Base-by-base conservation (phyloP, 2,888 invertebrate genomes). In the Aphodius granarius region DNA sequence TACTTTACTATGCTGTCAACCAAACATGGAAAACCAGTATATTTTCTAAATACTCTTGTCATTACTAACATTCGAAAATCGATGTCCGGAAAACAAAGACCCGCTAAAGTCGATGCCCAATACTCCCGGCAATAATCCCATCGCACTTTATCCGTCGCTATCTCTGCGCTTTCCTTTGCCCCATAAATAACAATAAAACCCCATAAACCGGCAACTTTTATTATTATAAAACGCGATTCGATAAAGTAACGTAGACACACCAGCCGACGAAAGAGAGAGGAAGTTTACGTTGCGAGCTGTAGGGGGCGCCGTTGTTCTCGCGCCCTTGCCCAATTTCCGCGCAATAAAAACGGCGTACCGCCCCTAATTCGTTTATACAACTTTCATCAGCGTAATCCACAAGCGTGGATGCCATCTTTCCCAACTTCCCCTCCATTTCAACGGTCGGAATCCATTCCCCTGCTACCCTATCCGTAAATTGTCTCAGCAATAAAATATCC, bases 361-460 rank as follows among this genome's bases (percentile, higher is more conserved):
- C 68, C 71, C 68, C 73, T 76, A 76, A 76, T 76, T 76, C 76
- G 76, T 66, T 76, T 76, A 76, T 74, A 76, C 72, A 76, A 76
- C 73, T 74, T 76, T 76, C 73, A 76, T 74, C 76, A 75, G 72
- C 75, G 72, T 75, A 75, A 75, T 72, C 43, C 43, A 43, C 43
- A 6, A 43, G 43, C 43, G 43, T 3, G 43, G 43, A 43, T 43
- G 43, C 9, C 43, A 43, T 13, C 43, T 43, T 43, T 43, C 43
- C 43, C 43, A 6, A 43, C 13, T 43, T 43, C 43, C 13, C 43
- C 43, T 43, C 43, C 43, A 43, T 43, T 13, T 43, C 43, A 43
- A 43, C 43, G 43, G 43, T 13, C 43, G 43, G 43, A 43, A 43
- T 43, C 43, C 43, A 43, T 43, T 43, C 43, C 43, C 71, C 64